phyloP scores from a whole-genome alignment of 2,888 invertebrate species.

The Amphipyra tragopoginis region DNA sequence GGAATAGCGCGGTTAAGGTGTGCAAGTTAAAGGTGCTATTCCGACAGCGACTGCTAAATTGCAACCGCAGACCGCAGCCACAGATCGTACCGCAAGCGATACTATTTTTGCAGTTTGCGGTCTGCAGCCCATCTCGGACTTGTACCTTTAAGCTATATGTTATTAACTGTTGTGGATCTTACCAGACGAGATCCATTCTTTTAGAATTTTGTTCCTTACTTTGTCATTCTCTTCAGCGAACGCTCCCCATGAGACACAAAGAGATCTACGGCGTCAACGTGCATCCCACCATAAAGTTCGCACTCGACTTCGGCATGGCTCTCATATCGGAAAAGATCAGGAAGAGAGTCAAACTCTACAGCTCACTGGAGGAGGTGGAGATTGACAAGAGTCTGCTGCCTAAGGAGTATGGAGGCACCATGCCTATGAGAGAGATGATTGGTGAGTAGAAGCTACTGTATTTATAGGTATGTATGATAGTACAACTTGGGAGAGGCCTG shows the following conservation, averaged over 20 bases:
- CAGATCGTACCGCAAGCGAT: no score
- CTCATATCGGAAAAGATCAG: constrained; percentile 94
- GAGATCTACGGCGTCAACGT: constrained; percentile 94
- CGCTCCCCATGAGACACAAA: constrained; percentile 94
- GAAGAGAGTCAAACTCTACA: constrained; percentile 92
- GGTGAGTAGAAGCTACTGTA: constrained; percentile 80
- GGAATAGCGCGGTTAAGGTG: no score
- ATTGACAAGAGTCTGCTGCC: constrained; percentile 92
- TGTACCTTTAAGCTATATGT: no score
- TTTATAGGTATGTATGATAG: background rate
- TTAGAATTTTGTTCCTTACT: no score
- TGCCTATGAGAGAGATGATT: constrained; percentile 96
- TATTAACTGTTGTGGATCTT: no score
- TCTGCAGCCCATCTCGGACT: no score
- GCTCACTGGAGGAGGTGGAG: constrained; percentile 90
- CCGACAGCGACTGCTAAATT: no score
- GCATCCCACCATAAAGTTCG: constrained; percentile 93
- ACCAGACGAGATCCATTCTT: no score
- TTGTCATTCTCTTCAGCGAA: constrained; percentile 87
- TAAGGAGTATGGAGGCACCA: constrained; percentile 95
- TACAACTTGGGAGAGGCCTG: no score
- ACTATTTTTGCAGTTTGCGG: no score
- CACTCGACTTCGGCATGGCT: constrained; percentile 93
- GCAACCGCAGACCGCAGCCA: no score
- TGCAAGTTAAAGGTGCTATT: no score